A percentile compares a stretch with the other conserved stretches of the same genome.
Evolutionary conservation across 1,140 invertebrate genomes (phyloP).

Genomic region (Bombus balteatus): DNA sequence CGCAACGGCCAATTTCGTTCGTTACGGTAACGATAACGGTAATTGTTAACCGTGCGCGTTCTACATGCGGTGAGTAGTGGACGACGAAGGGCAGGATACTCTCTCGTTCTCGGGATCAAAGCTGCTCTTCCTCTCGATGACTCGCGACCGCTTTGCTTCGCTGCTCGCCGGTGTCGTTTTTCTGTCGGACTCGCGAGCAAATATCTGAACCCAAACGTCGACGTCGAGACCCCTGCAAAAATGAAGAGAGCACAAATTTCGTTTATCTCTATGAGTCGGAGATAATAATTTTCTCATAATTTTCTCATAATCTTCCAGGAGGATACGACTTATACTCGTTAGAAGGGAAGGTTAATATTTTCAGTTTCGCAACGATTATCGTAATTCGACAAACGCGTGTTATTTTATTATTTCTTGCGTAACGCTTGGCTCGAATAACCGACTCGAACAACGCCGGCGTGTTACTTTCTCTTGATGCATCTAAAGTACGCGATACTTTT

Average conservation of each 20-base stretch:
- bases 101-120: not conserved
- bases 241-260: not conserved
- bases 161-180: not conserved
- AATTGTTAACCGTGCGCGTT: constrained; percentile 68
- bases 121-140: not conserved
- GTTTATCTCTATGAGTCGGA: rapidly evolving
- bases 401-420: too few species aligned
- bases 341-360: too few species aligned
- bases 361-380: too few species aligned
- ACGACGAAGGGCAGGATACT: not conserved
- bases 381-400: too few species aligned
- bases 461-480: too few species aligned
- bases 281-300: too few species aligned
- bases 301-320: too few species aligned
- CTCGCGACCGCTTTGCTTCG: too few species aligned
- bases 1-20: constrained; percentile 69
- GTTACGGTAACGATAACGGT: constrained; percentile 71
- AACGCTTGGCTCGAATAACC: too few species aligned
- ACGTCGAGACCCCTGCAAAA: rapidly evolving
- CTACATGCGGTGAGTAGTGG: not conserved
- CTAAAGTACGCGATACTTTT: too few species aligned
- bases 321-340: too few species aligned
- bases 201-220: not conserved
- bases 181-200: not conserved
- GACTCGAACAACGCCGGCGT: too few species aligned